Evolutionary conservation across 2,797 vertebrate genomes (phyloP).

Genomic region (Neosilurus hyrtlii): DNA sequence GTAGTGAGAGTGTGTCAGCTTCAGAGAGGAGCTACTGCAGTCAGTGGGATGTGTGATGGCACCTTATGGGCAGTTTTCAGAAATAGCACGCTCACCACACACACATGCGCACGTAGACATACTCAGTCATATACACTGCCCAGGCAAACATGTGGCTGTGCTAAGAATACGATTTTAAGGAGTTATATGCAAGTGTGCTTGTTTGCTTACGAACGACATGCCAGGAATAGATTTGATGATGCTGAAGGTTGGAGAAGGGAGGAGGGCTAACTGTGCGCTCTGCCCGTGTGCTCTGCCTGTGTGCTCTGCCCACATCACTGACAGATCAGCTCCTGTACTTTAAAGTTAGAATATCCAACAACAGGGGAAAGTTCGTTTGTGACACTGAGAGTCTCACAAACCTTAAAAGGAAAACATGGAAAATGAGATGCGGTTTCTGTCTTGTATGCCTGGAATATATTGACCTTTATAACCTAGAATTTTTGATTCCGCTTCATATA

Average conservation of each 20-base stretch:
- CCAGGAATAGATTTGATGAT: slow-evolving; percentile 49
- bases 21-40: slow-evolving; percentile 53
- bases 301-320: slow-evolving; percentile 40
- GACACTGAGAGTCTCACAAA: not conserved
- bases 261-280: slow-evolving; percentile 31
- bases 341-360: slow-evolving; percentile 12
- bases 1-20: slow-evolving; percentile 50
- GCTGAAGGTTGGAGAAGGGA: slow-evolving; percentile 18
- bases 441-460: not conserved
- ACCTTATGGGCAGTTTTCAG: slow-evolving; percentile 58
- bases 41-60: slow-evolving; percentile 61
- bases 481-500: not conserved
- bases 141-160: slow-evolving; percentile 57
- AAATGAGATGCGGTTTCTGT: not conserved
- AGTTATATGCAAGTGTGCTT: slow-evolving; percentile 39
- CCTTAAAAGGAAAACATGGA: not conserved
- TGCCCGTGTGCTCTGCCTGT: slow-evolving; percentile 29
- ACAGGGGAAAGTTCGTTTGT: not conserved
- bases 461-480: not conserved
- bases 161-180: slow-evolving; percentile 55
- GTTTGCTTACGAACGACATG: slow-evolving; percentile 45
- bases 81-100: slow-evolving; percentile 58
- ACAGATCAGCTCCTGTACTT: slow-evolving; percentile 23
- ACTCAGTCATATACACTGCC: slow-evolving; percentile 50
- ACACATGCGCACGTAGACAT: slow-evolving; percentile 43